Base-by-base conservation (phyloP, 2,797 vertebrate species). In the Anableps anableps region DNA sequence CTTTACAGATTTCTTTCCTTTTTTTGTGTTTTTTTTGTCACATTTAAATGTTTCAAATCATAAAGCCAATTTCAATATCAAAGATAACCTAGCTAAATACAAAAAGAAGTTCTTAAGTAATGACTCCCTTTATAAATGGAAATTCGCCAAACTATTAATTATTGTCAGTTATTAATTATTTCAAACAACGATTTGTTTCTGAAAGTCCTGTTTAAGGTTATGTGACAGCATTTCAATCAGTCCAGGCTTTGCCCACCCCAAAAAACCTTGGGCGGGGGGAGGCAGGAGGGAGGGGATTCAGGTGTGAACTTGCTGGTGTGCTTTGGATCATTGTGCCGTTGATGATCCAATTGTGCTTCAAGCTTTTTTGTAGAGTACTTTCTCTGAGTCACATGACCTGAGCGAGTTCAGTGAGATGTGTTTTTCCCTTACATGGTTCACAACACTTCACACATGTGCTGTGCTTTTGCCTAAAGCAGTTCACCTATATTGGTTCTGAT, bases 361-460 rank as follows among this genome's bases (percentile, higher is more conserved):
- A 55, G 68, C 60, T 43, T 75, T 75, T 38, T 62, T 71, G 64
- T 83, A 77, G 82, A 83, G 36, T 85, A n/a, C 76, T 76, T 91
- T 89, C 71, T 60, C 55, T 77, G 73, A 82, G 45, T 81, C 43
- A 68, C 34, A 10, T 55, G 29, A 60, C 58, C 85, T 89, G 83
- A 82, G 68, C 86, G 34, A 81, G 75, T 82, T 83, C 83, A 84
- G 75, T 85, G 82, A 64, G 78, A 84, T 81, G 80, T 74, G 79
- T 81, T 84, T 77, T 83, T 83, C 86, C 86, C 91, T 86, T 84
- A 84, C 75, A 79, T 76, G 84, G 81, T 90, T 94, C 88, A 89
- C 72, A 83, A 79, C 84, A 82, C 82, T 83, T 89, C 83, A 81
- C 84, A 82, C 83, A 80, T 64, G 8, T 60, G 55, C 53, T 45